phyloP scores from a whole-genome alignment of 2,888 invertebrate genomes.

The Dione juno region DNA sequence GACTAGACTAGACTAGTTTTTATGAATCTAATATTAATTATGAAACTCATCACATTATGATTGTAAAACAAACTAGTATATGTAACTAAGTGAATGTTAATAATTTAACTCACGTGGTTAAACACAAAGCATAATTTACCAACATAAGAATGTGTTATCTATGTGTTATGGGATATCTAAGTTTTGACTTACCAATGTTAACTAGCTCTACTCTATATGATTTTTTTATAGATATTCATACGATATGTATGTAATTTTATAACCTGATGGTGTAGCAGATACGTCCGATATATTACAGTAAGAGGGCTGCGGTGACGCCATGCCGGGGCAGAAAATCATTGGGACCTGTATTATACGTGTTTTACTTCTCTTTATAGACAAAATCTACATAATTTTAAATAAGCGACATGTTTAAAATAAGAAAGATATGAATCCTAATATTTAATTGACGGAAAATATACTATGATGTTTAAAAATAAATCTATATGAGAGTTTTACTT shows the following conservation, averaged over 20 bases:
- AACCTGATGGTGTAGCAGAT: constrained; percentile 76
- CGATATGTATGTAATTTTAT: constrained; percentile 12
- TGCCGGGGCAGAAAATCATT: constrained; percentile 77
- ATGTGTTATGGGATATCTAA: constrained; percentile 4
- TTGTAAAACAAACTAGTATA: not conserved
- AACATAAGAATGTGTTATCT: constrained; percentile 30
- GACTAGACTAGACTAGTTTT: not conserved
- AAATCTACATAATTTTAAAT: not conserved
- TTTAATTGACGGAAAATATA: not conserved
- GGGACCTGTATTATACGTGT: constrained; percentile 62
- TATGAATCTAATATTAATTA: not conserved
- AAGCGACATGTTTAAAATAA: not conserved
- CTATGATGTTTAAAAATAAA: not conserved
- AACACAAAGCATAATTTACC: constrained; percentile 35
- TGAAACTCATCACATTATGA: constrained; percentile 6
- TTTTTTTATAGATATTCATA: not conserved
- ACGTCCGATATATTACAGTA: constrained; percentile 79
- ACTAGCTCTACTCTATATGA: constrained; percentile 15
- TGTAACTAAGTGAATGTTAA: not conserved
- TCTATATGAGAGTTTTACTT: not conserved
- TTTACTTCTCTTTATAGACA: constrained; percentile 4
- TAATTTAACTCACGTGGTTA: not conserved
- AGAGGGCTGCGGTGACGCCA: constrained; percentile 78
- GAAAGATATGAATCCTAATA: not conserved
- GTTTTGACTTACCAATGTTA: not conserved